These are phyloP conservation scores for Megalops atlanticus DNA, from an alignment of 2,113 vertebrate genomes.

Conservation along the genomic window DNA sequence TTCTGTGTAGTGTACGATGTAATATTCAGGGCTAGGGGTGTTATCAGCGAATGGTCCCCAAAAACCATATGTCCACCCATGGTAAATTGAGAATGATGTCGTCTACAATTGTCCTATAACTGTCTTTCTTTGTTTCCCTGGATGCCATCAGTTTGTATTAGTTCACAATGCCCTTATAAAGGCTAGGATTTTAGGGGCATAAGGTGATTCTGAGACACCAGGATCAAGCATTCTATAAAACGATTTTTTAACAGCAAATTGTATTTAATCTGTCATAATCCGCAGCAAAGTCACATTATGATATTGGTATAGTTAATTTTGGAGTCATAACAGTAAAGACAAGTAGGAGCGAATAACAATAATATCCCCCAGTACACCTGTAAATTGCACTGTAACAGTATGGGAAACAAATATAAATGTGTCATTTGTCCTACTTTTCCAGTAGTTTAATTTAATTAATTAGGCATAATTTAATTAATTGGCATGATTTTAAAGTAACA, in stretches of 20 bases:
- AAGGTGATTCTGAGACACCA: not conserved
- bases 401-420: not conserved
- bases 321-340: not conserved
- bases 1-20: not conserved
- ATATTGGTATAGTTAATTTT: not conserved
- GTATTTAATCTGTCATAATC: not conserved
- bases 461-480: too few relatives aligned
- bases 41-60: not conserved
- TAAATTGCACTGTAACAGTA: too few relatives aligned
- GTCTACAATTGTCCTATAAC: too few relatives aligned
- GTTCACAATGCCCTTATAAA: too few relatives aligned
- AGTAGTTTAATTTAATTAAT: too few relatives aligned
- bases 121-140: too few relatives aligned
- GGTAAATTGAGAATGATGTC: too few relatives aligned
- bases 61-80: too few relatives aligned
- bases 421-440: too few relatives aligned
- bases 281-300: not conserved
- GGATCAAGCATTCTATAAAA: not conserved
- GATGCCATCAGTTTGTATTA: too few relatives aligned
- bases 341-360: too few relatives aligned
- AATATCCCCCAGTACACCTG: too few relatives aligned
- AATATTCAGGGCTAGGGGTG: not conserved
- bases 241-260: not conserved
- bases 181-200: not conserved
- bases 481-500: not conserved